These are phyloP conservation scores for Baronia brevicornis DNA, from an alignment of 2,888 invertebrate species.

Conservation along the genomic window DNA sequence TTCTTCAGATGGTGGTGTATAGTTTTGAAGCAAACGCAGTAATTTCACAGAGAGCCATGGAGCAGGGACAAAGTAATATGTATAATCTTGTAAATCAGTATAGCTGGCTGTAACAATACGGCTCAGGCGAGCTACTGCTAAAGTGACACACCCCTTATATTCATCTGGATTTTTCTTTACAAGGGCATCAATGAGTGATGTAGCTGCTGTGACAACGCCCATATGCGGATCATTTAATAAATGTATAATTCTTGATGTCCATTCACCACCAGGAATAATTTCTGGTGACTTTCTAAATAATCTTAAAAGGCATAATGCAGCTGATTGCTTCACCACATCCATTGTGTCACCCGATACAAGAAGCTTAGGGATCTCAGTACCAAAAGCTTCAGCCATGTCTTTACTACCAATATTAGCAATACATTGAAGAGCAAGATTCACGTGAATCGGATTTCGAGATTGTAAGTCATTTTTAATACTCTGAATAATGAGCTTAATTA, in stretches of 20 bases:
- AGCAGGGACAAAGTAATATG: conserved; percentile 99
- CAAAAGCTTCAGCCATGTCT: conserved; percentile 99
- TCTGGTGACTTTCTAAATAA: conserved; percentile 96
- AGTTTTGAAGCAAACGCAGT: conserved; percentile 96
- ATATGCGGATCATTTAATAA: conserved; percentile 98
- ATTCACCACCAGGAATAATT: conserved; percentile 97
- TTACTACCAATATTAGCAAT: conserved; percentile 99
- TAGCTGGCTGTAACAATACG: conserved; percentile 99
- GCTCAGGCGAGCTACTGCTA: conserved; percentile 97
- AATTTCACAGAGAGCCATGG: conserved; percentile 99
- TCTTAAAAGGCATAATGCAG: conserved; percentile 95
- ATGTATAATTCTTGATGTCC: conserved; percentile 99
- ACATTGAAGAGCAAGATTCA: conserved; percentile 98
- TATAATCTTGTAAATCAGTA: conserved; percentile 99
- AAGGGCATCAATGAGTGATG: conserved; percentile 97
- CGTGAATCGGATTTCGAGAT: conserved; percentile 97
- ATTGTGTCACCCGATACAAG: conserved; percentile 99
- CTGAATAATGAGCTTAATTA: conserved; percentile 99
- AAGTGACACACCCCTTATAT: conserved; percentile 98
- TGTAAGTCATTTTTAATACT: conserved; percentile 99
- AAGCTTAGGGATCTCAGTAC: conserved; percentile 97
- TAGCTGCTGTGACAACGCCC: conserved; percentile 99
- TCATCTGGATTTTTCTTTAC: conserved; percentile 99
- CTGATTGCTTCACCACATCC: conserved; percentile 99
- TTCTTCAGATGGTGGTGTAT: conserved; percentile 96